Evolutionary conservation across 2,888 invertebrate species (phyloP).

Genomic region (Patella pellucida): DNA sequence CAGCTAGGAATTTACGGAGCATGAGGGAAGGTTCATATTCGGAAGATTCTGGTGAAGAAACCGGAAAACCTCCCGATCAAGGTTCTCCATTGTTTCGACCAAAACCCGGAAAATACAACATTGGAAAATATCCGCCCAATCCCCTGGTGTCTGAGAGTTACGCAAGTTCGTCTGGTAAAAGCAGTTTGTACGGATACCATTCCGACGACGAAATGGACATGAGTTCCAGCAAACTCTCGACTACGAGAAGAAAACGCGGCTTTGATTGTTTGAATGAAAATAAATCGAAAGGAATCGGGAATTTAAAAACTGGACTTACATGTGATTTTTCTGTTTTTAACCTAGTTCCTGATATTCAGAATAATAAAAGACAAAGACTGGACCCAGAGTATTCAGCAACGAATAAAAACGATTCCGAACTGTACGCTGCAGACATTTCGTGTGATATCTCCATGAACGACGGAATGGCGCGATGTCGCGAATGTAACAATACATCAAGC

Average conservation of each 20-base stretch:
- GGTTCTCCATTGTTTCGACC: not conserved
- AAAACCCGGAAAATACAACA: not conserved
- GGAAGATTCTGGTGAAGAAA: conserved; percentile 44
- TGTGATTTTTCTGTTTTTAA: conserved; percentile 24
- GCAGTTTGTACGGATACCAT: conserved; percentile 39
- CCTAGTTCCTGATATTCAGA: not conserved
- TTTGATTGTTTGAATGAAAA: not conserved
- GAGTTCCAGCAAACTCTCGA: not conserved
- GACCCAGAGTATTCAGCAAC: not conserved
- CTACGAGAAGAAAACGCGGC: not conserved
- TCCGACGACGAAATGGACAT: conserved; percentile 48
- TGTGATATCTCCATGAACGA: not conserved
- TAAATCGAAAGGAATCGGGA: not conserved
- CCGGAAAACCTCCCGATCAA: conserved; percentile 29
- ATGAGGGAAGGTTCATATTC: conserved; percentile 55
- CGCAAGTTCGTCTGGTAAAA: conserved; percentile 1
- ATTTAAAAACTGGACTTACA: conserved; percentile 33
- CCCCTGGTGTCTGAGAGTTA: not conserved
- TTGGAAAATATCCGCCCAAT: not conserved
- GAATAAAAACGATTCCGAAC: not conserved
- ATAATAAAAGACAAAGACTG: not conserved
- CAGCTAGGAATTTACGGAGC: conserved; percentile 58
- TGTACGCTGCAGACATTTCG: conserved; percentile 7
- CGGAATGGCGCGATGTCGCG: not conserved
- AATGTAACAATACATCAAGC: conserved; percentile 16